Evolutionary conservation across 2,888 invertebrate species (phyloP).

Genomic region (Alviniconcha strummeri): DNA sequence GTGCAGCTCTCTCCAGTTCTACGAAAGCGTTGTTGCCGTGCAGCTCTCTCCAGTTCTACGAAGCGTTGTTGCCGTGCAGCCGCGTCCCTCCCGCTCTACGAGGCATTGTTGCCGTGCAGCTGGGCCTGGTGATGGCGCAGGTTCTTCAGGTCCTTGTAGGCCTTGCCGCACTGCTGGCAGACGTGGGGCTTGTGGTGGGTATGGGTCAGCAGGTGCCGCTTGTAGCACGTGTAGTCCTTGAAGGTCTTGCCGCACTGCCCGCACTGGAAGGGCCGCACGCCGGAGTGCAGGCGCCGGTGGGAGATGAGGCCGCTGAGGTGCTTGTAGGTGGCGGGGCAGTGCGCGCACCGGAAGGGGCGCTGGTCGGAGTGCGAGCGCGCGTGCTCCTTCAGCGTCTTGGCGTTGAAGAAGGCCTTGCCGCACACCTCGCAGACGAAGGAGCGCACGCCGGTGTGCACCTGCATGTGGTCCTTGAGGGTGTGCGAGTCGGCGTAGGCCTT

Average conservation of each 20-base stretch:
- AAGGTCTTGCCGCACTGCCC: constrained; percentile 14
- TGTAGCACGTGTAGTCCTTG: constrained; percentile 23
- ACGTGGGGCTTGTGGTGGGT: constrained; percentile 20
- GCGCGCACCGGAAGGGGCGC: constrained; percentile 3
- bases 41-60: too few relatives aligned
- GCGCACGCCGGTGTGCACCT: constrained; percentile 7
- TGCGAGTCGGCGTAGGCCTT: constrained; percentile 21
- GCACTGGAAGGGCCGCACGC: constrained; percentile 3
- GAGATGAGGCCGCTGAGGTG: constrained; percentile 15
- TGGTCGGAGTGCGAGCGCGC: constrained; percentile 14
- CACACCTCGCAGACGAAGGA: constrained; percentile 13
- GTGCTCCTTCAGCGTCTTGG: constrained; percentile 19
- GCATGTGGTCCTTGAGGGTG: constrained; percentile 22
- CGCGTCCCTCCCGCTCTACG: too few relatives aligned
- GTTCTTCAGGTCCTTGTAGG: constrained; percentile 20
- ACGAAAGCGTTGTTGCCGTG: too few relatives aligned
- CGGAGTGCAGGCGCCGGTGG: constrained; percentile 3
- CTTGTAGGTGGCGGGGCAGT: constrained; percentile 9
- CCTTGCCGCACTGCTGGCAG: constrained; percentile 16
- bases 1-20: too few relatives aligned
- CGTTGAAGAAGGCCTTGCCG: constrained; percentile 15
- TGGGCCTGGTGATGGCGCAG: constrained; percentile 11
- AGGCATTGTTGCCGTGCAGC: neutral
- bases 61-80: too few relatives aligned
- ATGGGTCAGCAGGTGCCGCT: constrained; percentile 14